Conservation (phyloP, 2,888 invertebrate genomes). For the Himalopsyche tibetana region DNA sequence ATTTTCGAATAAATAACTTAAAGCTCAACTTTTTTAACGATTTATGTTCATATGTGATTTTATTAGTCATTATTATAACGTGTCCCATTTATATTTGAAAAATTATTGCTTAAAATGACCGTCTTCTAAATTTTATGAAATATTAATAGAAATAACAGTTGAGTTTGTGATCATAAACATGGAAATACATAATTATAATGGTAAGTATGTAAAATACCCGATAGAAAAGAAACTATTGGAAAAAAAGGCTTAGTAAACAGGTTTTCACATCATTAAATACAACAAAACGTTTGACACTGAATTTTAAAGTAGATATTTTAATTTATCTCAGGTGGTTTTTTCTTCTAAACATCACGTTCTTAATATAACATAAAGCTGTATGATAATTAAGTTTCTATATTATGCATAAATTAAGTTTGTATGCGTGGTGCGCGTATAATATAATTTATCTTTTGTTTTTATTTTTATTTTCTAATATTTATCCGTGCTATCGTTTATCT, state of each 20-base stretch:
- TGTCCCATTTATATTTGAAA: conserved; percentile 19
- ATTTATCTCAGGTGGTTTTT: not conserved
- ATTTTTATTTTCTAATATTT: too few relatives aligned
- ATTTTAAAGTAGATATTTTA: not conserved
- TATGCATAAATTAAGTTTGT: not conserved
- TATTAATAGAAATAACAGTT: not conserved
- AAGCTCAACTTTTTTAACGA: too few relatives aligned
- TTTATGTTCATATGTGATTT: too few relatives aligned
- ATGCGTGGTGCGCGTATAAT: too few relatives aligned
- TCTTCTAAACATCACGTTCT: not conserved
- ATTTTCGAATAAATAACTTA: too few relatives aligned
- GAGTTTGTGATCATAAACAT: not conserved
- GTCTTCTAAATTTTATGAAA: too few relatives aligned
- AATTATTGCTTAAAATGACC: too few relatives aligned
- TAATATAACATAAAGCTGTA: not conserved
- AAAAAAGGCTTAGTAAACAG: not conserved
- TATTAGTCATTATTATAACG: not conserved
- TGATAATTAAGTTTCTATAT: not conserved
- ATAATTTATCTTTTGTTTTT: too few relatives aligned
- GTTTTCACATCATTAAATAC: not conserved
- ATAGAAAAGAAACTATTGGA: not conserved
- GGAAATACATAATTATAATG: not conserved
- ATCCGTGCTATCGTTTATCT: too few relatives aligned
- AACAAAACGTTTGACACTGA: not conserved
- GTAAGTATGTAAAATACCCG: not conserved